Evolutionary conservation across 2,113 vertebrate genomes (phyloP).

Genomic region (Oreochromis niloticus): DNA sequence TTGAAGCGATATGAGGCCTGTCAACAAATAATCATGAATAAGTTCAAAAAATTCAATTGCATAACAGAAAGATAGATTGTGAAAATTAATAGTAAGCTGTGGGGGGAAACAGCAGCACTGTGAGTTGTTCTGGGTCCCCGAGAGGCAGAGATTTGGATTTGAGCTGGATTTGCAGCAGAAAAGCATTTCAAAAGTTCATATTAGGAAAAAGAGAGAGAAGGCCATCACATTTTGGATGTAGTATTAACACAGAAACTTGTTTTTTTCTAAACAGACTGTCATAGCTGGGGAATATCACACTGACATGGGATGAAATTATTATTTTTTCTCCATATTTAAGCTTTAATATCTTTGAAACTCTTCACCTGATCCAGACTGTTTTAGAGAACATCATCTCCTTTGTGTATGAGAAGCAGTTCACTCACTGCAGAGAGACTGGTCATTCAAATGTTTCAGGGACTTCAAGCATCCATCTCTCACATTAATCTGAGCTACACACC

Average conservation of each 20-base stretch:
- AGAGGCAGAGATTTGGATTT: background rate
- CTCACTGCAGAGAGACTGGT: background rate
- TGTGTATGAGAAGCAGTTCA: background rate
- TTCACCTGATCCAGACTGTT: background rate
- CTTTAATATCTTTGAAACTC: background rate
- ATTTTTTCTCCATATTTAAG: background rate
- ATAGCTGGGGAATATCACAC: background rate
- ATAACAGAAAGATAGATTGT: background rate
- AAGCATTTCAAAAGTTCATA: background rate
- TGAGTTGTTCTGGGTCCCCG: background rate
- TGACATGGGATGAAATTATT: background rate
- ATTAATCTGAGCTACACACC: background rate
- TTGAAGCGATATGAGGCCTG: background rate
- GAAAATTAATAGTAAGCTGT: background rate
- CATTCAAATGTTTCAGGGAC: background rate
- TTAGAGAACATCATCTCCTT: background rate
- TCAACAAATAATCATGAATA: background rate
- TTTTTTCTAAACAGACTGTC: background rate
- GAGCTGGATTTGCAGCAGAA: background rate
- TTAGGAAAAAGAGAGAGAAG: background rate
- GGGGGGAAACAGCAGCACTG: background rate
- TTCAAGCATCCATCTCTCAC: background rate
- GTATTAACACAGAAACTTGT: background rate
- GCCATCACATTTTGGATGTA: background rate
- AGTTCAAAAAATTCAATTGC: background rate